These are phyloP conservation scores for Yponomeuta evonymella DNA, from an alignment of 2,888 invertebrate species.

Conservation along the genomic window DNA sequence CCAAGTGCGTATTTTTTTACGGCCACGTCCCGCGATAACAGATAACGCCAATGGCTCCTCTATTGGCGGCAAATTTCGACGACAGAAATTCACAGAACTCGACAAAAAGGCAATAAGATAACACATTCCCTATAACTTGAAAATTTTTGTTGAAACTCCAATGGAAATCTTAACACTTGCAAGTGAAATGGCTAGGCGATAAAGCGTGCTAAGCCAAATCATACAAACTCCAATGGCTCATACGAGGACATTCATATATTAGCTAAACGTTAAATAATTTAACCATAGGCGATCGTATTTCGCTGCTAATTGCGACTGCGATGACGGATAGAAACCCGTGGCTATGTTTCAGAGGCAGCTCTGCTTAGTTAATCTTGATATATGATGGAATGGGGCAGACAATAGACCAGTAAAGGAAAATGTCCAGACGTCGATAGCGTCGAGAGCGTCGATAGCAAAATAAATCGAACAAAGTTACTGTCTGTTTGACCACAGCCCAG, in stretches of 20 bases:
- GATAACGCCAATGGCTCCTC: constrained; percentile 28
- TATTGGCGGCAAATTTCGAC: not conserved
- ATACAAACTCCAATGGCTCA: not conserved
- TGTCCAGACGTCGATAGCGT: constrained; percentile 44
- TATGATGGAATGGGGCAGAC: constrained; percentile 41
- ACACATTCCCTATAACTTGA: not conserved
- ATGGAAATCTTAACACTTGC: too few relatives aligned
- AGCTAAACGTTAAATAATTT: not conserved
- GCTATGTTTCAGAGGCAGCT: constrained; percentile 15
- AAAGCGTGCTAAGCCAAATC: not conserved
- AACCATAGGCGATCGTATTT: not conserved
- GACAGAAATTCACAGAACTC: constrained; percentile 6
- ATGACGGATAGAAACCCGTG: constrained; percentile 7
- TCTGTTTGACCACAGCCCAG: constrained; percentile 17
- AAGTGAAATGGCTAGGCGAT: not conserved
- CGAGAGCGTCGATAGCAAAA: constrained; percentile 62
- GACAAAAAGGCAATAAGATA: not conserved
- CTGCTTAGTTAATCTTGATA: not conserved
- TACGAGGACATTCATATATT: not conserved
- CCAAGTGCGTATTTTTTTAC: constrained; percentile 65
- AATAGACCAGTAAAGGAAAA: constrained; percentile 69
- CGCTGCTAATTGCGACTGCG: not conserved
- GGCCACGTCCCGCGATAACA: constrained; percentile 37
- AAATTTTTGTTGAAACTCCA: too few relatives aligned
- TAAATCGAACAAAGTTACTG: constrained; percentile 44